Conservation (phyloP, 2,113 vertebrate genomes). For the Cynopterus brachyotis region DNA sequence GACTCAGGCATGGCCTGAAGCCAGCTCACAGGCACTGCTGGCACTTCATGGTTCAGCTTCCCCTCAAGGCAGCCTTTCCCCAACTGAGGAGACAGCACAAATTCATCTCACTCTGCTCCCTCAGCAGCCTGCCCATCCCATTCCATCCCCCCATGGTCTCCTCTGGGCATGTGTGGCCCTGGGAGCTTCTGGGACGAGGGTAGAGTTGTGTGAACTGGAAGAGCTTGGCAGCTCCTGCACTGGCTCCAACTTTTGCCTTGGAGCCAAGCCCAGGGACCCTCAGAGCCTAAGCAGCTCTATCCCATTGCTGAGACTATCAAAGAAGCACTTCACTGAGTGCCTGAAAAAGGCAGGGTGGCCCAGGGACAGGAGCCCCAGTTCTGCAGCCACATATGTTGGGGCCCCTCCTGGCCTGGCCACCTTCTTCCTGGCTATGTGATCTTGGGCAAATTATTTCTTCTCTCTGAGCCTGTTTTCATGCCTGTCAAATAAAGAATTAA, state of each 20-base stretch:
- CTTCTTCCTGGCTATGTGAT: background rate
- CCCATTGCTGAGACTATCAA: background rate
- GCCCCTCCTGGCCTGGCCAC: background rate
- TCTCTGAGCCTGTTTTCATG: background rate
- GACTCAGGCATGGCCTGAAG: background rate
- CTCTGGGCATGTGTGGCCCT: background rate
- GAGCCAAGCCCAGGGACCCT: background rate
- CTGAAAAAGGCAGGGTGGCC: background rate
- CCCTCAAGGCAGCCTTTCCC: background rate
- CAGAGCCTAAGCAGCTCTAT: background rate
- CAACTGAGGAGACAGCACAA: background rate
- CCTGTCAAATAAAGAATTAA: constrained; percentile 8
- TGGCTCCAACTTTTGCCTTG: background rate
- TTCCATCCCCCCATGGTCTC: background rate
- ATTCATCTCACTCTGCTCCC: background rate
- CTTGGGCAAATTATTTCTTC: background rate
- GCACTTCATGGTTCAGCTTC: background rate
- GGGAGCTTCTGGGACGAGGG: background rate
- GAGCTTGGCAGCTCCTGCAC: background rate
- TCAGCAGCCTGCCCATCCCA: background rate
- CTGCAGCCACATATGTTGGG: background rate
- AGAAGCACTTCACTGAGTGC: background rate
- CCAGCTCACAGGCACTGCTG: background rate
- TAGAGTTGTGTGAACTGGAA: background rate
- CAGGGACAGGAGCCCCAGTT: background rate